phyloP scores from a whole-genome alignment of 2,888 invertebrate genomes.

The Tipula unca region DNA sequence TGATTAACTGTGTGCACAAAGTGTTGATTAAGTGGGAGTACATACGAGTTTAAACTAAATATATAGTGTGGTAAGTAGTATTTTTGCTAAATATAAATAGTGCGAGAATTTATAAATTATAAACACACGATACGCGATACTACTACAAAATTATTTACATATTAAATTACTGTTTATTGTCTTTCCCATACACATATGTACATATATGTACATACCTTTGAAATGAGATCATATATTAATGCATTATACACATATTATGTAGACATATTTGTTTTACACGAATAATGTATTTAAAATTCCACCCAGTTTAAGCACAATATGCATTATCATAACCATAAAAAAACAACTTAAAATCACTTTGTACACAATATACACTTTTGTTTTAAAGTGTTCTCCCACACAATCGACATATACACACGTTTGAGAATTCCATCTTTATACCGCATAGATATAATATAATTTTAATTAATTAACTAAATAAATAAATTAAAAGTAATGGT shows the following conservation, averaged over 20 bases:
- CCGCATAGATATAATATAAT: neutral
- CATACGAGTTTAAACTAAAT: neutral
- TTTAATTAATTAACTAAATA: neutral
- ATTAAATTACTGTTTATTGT: neutral
- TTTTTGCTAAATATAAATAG: neutral
- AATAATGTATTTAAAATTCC: neutral
- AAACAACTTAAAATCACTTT: neutral
- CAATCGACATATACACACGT: neutral
- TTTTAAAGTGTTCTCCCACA: neutral
- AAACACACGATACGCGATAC: neutral
- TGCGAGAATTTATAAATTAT: neutral
- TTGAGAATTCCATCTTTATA: neutral
- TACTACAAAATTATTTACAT: neutral
- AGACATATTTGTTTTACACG: neutral
- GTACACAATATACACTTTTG: neutral
- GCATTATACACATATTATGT: neutral
- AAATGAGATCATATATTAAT: no score
- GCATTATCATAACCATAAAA: neutral
- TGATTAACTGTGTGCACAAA: neutral
- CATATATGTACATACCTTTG: no score
- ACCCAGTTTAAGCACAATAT: neutral
- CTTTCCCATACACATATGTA: neutral
- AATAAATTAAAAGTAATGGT: neutral
- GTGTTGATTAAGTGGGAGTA: neutral
- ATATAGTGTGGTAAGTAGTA: neutral